Evolutionary conservation across 1,140 invertebrate species (phyloP).

Genomic region (Drosophila orena): DNA sequence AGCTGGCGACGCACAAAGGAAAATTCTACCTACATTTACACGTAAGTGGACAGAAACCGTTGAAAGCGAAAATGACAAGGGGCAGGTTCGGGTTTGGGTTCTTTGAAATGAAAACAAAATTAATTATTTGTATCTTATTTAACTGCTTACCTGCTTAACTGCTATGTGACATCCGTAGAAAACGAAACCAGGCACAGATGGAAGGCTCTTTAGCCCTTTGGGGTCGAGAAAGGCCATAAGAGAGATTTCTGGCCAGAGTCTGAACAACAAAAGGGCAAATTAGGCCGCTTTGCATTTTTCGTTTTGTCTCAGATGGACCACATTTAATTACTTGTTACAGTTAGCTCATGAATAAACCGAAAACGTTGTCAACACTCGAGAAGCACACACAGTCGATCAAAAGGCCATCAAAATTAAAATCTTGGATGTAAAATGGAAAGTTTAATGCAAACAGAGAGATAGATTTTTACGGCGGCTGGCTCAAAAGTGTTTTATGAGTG

Average conservation of each 20-base stretch:
- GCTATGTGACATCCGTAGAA: slow-evolving; percentile 18
- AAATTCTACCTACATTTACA: slow-evolving; percentile 30
- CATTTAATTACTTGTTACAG: slow-evolving; percentile 72
- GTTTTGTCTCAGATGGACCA: slow-evolving; percentile 58
- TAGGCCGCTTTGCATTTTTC: slow-evolving; percentile 34
- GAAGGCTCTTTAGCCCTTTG: not conserved
- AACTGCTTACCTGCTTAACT: slow-evolving; percentile 33
- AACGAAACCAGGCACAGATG: slow-evolving; percentile 34
- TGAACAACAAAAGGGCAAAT: slow-evolving; percentile 59
- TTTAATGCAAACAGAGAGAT: slow-evolving; percentile 19
- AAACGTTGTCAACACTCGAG: slow-evolving; percentile 51
- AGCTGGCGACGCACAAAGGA: slow-evolving; percentile 15
- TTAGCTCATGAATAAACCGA: slow-evolving; percentile 71
- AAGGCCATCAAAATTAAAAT: slow-evolving; percentile 62
- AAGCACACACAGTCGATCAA: slow-evolving; percentile 31
- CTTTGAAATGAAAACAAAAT: slow-evolving; percentile 2
- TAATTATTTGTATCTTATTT: slow-evolving; percentile 25
- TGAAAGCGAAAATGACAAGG: slow-evolving; percentile 30
- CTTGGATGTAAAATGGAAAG: slow-evolving; percentile 60
- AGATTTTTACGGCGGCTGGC: slow-evolving; percentile 40
- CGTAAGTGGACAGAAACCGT: slow-evolving; percentile 10
- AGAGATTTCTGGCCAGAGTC: slow-evolving; percentile 53
- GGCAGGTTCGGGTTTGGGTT: slow-evolving; percentile 3
- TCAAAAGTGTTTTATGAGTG: slow-evolving; percentile 42
- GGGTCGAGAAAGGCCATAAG: slow-evolving; percentile 30